Conservation (phyloP, 2,113 vertebrate genomes). For the Cinclus mexicanus region DNA sequence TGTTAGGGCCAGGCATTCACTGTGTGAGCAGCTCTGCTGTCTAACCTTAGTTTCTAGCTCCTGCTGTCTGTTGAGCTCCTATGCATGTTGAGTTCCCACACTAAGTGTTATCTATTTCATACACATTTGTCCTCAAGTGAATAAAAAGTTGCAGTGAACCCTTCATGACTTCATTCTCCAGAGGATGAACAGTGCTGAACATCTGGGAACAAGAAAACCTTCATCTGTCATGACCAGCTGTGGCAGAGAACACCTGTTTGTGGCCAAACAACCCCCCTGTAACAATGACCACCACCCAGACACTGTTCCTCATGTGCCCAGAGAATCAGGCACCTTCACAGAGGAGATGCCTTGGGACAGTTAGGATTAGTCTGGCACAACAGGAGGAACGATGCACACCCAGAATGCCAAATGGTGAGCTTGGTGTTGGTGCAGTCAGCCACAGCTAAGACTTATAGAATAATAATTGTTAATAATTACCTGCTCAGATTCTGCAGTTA, state of each 20-base stretch:
- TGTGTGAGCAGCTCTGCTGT: not conserved
- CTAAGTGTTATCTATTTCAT: not conserved
- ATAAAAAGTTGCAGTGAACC: not conserved
- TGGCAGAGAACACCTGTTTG: not conserved
- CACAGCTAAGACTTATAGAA: not conserved
- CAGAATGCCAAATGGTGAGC: not conserved
- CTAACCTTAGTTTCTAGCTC: not conserved
- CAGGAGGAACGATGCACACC: not conserved
- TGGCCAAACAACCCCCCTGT: not conserved
- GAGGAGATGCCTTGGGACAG: rapidly evolving
- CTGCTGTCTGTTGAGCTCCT: not conserved
- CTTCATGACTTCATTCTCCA: not conserved
- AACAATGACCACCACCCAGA: not conserved
- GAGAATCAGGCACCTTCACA: not conserved
- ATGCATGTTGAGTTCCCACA: not conserved
- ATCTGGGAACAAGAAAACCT: not conserved
- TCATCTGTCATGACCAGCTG: not conserved
- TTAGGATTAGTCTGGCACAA: rapidly evolving
- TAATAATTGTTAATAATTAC: not conserved
- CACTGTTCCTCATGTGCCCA: not conserved
- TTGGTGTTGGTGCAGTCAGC: rapidly evolving
- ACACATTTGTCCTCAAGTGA: not conserved
- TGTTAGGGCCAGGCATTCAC: not conserved
- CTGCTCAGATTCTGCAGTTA: not conserved
- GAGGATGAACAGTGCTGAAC: rapidly evolving